phyloP scores from a whole-genome alignment of 2,113 vertebrate genomes.

The Orycteropus afer region DNA sequence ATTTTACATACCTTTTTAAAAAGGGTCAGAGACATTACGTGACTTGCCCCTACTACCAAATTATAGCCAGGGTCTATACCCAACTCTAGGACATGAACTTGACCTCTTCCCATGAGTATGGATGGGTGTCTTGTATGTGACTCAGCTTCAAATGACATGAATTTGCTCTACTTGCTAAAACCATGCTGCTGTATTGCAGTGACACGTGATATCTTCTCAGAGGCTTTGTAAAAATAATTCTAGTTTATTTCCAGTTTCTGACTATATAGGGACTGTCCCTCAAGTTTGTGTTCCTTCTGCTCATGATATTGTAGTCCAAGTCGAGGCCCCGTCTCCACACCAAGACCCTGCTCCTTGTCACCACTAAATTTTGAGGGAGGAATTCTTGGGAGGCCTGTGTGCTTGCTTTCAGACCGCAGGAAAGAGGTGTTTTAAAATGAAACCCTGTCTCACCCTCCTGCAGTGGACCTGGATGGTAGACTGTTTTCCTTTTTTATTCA shows the following conservation, averaged over 20 bases:
- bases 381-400: constrained; percentile 5
- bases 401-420: constrained; percentile 22
- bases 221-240: neutral
- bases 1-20: neutral
- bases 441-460: constrained; percentile 44
- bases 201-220: neutral
- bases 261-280: neutral
- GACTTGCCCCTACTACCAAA: neutral
- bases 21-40: neutral
- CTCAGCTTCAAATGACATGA: neutral
- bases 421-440: constrained; percentile 61
- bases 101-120: fast-evolving
- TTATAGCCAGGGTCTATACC: neutral
- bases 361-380: neutral
- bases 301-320: fast-evolving
- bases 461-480: neutral
- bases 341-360: neutral
- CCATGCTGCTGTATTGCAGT: neutral
- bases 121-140: neutral
- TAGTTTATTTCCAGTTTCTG: neutral
- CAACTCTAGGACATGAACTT: neutral
- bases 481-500: constrained; percentile 53
- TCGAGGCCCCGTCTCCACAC: neutral
- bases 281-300: neutral
- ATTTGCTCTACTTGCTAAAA: neutral